Base-by-base conservation (phyloP, 2,113 vertebrate genomes). In the Oreochromis niloticus region DNA sequence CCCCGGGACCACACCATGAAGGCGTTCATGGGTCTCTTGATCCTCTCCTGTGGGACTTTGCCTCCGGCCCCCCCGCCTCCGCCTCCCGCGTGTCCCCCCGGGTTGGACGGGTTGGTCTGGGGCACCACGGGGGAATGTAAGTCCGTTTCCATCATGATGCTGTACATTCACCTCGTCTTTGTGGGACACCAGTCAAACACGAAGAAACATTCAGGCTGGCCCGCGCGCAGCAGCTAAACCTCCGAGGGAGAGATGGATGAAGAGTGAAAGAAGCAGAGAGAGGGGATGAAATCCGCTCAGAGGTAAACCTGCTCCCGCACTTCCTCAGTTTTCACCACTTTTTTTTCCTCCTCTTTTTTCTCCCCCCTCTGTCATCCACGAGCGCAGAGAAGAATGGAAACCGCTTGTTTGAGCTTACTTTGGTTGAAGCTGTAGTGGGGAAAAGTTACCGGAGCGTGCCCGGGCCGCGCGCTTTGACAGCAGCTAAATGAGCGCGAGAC, bases 121-220 rank as follows among this genome's bases (percentile, higher is more conserved):
- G 97, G 97, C 83, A 97, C 97, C 87, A 96, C 96, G 84, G 98
- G 98, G 96, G 98, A 98, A 94, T 98, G 98, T 91, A 99, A 95
- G 97, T 99, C 98, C 96, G 98, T 98, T 79, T 99, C 98, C 98
- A 99, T 99, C 98, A 99, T 99, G 97, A 99, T 98, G 97, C 98
- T 98, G 97, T 99, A 99, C 98, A 99, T 99, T 97, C 97, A 97
- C 94, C 91, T 90, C 87, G 97, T 94, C 96, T 94, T 94, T 27
- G 87, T 81, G 17, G 91, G 89, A 92, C 78, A 92, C 94, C 93
- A 95, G 95, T 96, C 95, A 94, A 54, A 96, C 92, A 90, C 95
- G 84, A 85, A 91, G 82, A 93, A 90, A 94, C 96, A 97, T 96
- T 94, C 95, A 96, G 95, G 52, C 88, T 41, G 87, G 34, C 86